Evolutionary conservation across 1,140 invertebrate genomes (phyloP), one percentile per base, ranked within the genome.

Genomic region (Diuraphis noxia): DNA sequence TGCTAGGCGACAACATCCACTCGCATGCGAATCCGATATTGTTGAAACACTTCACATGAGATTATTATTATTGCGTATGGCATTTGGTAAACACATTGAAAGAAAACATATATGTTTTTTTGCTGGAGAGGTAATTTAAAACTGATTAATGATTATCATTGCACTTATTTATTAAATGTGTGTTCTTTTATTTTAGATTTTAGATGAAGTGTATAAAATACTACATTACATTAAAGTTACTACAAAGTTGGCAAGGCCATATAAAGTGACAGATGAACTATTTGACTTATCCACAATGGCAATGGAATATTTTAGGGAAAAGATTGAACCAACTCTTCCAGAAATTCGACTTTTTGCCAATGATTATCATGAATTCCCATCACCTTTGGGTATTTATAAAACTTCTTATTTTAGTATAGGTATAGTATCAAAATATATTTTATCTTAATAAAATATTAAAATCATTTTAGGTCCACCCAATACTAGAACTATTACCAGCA

Each of bases 261-360:
- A 97, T 93, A 97, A 97, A 94, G 97, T 98, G 72, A 98, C 97
- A 17, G 97, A 98, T 94, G 97, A 98, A 94, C 94, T 98, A n/a
- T 98, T 98, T 94, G 97, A 98, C 95, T 94, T 98, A 87, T 97
- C 97, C 46, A 97, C 97, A 40, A 98, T 98, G 97, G 97, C 97
- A 41, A 98, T 98, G 97, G 97, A 98, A 94, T 98, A 98, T 94
- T 98, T 98, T 93, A 98, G 97, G 94, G 97, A 98, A 94, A 96
- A 96, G 92, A 97, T 98, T 93, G 97, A 98, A 94, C 96, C 97
- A 52, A 96, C 96, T 92, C 94, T 98, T 92, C 97, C 97, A 43
- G 97, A 97, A 94, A 97, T 98, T 92, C 96, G 96, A 38, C 98
- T 97, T 94, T 97, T 98, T 94, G 96, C 96, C 92, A 96, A 97